Evolutionary conservation across 2,888 invertebrate species (phyloP).

Genomic region (Ectobius pallidus): DNA sequence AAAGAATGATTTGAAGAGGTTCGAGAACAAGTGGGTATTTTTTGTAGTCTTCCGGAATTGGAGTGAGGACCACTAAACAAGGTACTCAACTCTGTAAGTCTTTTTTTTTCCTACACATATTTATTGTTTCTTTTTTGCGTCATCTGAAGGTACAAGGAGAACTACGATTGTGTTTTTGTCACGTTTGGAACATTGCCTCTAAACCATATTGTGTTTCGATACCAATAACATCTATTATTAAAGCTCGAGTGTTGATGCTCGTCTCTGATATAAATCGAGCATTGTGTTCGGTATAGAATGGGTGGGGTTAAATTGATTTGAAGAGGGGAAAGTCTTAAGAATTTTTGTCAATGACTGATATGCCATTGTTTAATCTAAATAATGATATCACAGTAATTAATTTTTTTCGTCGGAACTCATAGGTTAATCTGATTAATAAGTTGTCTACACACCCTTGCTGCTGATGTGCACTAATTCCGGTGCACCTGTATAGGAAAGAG

Average conservation of each 20-base stretch:
- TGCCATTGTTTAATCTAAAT: conserved; percentile 6
- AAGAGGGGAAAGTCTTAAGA: background rate
- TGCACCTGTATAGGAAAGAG: too few relatives aligned
- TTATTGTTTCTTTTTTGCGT: conserved; percentile 15
- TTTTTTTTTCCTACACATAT: background rate
- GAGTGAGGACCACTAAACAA: conserved; percentile 2
- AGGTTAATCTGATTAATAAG: background rate
- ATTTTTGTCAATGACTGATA: background rate
- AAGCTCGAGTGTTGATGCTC: background rate
- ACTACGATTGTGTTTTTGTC: conserved; percentile 9
- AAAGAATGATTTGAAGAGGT: conserved; percentile 8
- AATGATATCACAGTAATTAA: conserved; percentile 14
- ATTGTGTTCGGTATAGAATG: conserved; percentile 17
- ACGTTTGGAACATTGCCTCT: background rate
- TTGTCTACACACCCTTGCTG: background rate
- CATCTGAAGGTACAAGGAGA: background rate
- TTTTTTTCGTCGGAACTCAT: background rate
- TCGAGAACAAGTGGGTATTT: conserved; percentile 23
- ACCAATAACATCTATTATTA: conserved; percentile 19
- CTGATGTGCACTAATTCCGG: too few relatives aligned
- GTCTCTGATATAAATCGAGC: conserved; percentile 3
- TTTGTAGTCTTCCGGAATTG: conserved; percentile 4
- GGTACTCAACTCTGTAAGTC: background rate
- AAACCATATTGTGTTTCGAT: conserved; percentile 1
- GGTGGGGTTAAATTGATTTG: conserved; percentile 22